Base-by-base conservation (phyloP, 2,797 vertebrate species). In the Pangasius mekongensis region DNA sequence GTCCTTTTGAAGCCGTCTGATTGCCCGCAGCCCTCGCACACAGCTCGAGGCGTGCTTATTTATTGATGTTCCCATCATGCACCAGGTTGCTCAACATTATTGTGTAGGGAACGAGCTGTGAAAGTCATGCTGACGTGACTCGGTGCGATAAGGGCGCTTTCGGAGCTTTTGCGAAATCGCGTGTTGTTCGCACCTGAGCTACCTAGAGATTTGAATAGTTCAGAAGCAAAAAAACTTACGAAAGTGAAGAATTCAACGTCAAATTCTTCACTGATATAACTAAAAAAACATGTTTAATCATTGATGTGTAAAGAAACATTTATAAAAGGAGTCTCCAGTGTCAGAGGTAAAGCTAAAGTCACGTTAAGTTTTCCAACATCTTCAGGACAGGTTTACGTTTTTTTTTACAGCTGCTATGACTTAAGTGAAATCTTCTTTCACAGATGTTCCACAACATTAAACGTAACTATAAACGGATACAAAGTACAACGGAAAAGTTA, bases 11-110 rank as follows among this genome's bases (percentile, higher is more conserved):
- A 90, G 82, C 88, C 58, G 87, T 86, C 91, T 91, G 90, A 91
- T 91, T 89, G 66, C 87, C 83, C 64, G 69, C 88, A 90, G 87
- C 84, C 89, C 87, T 80, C 82, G 82, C 89, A 85, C 73, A 74
- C 86, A 88, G 85, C 90, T 89, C 77, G 85, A 80, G 88, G 90
- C 77, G 43, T 84, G 71, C 87, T 92, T 86, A 92, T 90, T 92
- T 92, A 92, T 92, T 92, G 87, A 91, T 89, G 88, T 82, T 76
- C 86, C 86, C 86, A 83, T 89, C 86, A 73, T 56, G 64, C 86
- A 52, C 85, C 14, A 85, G 36, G 86, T 66, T 49, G 86, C 60
- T 30, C 22, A 1, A 78, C 66, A 58, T 83, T 87, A 66, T 47
- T 87, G 83, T 33, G 36, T 56, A 71, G 43, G 14, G 76, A 74